A percentile compares a stretch with the other conserved stretches of the same genome.
phyloP scores from a whole-genome alignment of 2,888 invertebrate genomes.

The Philonicus albiceps region DNA sequence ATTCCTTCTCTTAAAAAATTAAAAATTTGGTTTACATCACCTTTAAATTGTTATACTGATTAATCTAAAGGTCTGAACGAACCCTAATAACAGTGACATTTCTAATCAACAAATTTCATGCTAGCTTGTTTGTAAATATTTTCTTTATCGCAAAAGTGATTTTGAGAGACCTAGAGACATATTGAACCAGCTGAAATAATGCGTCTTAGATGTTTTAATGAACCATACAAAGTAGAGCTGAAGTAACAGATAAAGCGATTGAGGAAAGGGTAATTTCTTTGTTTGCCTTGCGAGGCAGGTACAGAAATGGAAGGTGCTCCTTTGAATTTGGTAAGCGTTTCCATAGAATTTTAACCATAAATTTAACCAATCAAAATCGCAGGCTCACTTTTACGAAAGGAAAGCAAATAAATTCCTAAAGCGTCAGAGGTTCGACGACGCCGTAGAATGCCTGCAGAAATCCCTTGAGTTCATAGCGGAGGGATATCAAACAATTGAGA shows the following conservation, averaged over 20 bases:
- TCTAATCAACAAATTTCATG: not conserved
- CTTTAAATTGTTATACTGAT: not conserved
- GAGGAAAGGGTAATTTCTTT: not conserved
- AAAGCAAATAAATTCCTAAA: slow-evolving; percentile 59
- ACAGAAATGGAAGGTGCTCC: slow-evolving; percentile 57
- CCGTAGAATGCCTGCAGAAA: slow-evolving; percentile 58
- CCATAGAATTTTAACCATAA: not conserved
- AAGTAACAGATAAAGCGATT: not conserved
- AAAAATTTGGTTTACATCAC: not conserved
- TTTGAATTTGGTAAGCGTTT: slow-evolving; percentile 57
- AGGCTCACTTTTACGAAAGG: slow-evolving; percentile 62
- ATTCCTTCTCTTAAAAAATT: not conserved
- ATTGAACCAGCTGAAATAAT: not conserved
- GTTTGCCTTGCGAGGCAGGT: not conserved
- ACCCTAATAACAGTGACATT: not conserved
- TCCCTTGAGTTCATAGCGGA: slow-evolving; percentile 58
- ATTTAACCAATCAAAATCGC: not conserved
- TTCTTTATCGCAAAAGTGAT: not conserved
- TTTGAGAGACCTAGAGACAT: not conserved
- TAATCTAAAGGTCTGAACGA: not conserved
- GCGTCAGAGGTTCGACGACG: slow-evolving; percentile 59
- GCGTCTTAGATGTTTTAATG: not conserved
- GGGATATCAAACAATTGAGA: slow-evolving; percentile 56
- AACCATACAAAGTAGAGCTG: not conserved
- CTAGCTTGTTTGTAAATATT: not conserved